Conservation (phyloP, 1,140 invertebrate species). For the Lepidurus arcticus region DNA sequence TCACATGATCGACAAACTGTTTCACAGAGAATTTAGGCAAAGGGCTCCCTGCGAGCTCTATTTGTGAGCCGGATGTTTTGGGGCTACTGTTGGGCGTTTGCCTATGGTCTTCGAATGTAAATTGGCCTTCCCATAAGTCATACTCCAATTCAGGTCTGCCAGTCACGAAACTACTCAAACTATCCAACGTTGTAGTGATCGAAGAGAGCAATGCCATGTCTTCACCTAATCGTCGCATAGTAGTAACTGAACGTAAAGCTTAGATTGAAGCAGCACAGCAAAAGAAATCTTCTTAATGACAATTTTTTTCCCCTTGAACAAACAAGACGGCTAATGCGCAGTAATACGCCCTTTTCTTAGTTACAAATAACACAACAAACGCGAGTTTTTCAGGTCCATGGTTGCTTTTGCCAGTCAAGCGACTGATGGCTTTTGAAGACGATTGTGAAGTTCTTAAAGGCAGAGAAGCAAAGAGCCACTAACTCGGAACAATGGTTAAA, state of each 20-base stretch:
- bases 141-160: slow-evolving; percentile 58
- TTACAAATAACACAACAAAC: no score
- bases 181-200: neutral
- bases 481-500: neutral
- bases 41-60: neutral
- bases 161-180: slow-evolving; percentile 30
- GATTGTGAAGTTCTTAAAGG: neutral
- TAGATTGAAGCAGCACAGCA: neutral
- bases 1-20: neutral
- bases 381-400: no score
- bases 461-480: neutral
- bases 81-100: neutral
- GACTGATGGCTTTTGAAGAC: neutral
- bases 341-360: neutral
- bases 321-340: neutral
- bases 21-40: neutral
- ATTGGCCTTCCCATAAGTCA: slow-evolving; percentile 80
- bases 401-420: no score
- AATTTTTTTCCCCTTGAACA: neutral
- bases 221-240: slow-evolving; percentile 12
- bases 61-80: neutral
- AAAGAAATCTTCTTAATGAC: no score
- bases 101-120: slow-evolving; percentile 52
- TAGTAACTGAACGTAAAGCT: slow-evolving; percentile 14
- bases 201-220: slow-evolving; percentile 18